Conservation (phyloP, 2,113 vertebrate genomes). For the rabbit (Oryctolagus cuniculus) region mOryCun1.1 NC_091435.1:6635501-6636000, state of each 20-base stretch:
- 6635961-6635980: background rate
- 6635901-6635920: background rate
- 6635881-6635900: background rate
- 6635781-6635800: background rate
- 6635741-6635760: background rate
- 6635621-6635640: background rate
- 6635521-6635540: background rate
- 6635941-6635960: background rate
- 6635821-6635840: rapidly evolving
- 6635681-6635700: background rate
- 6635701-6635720: background rate
- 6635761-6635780: background rate
- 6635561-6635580: background rate
- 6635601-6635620: background rate
- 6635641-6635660: background rate
- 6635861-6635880: background rate
- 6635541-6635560: background rate
- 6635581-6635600: background rate
- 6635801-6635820: background rate
- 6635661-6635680: background rate
- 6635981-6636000: constrained; percentile 77
- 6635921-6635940: constrained; percentile 42
- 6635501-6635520: background rate
- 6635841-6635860: background rate
- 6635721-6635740: background rate